Percentiles rank a stretch among this genome's conserved stretches.
Conservation (phyloP, 2,888 invertebrate genomes). For the Drepana falcataria region DNA sequence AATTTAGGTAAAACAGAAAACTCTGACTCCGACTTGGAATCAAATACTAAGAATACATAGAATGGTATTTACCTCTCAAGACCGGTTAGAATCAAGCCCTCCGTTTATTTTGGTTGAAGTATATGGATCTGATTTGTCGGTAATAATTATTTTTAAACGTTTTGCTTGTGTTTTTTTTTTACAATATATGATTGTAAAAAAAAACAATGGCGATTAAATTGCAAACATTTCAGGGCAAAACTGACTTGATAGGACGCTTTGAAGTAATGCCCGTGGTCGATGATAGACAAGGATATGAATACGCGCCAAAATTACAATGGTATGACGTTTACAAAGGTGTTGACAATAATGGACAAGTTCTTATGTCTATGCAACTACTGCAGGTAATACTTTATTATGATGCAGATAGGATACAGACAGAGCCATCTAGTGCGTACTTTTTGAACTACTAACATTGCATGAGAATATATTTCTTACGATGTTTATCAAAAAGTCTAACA, state of each 20-base stretch:
- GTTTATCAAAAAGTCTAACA: background rate
- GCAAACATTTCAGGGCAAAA: conserved; percentile 31
- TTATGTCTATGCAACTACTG: conserved; percentile 69
- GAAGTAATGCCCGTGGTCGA: conserved; percentile 35
- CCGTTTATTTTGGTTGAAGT: conserved; percentile 65
- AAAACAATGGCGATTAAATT: no score
- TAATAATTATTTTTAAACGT: conserved; percentile 15
- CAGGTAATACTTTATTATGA: no score
- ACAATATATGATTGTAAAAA: background rate
- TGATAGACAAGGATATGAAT: conserved; percentile 30
- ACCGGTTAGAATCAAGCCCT: conserved; percentile 43
- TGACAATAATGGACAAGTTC: conserved; percentile 57
- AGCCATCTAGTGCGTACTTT: background rate
- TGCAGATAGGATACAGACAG: background rate
- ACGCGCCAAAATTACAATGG: conserved; percentile 70
- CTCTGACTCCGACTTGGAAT: conserved; percentile 46
- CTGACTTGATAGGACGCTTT: conserved; percentile 44
- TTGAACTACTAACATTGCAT: no score
- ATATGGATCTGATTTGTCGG: conserved; percentile 46
- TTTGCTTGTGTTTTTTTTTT: no score
- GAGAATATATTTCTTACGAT: no score
- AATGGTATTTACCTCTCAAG: conserved; percentile 32
- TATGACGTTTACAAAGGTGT: conserved; percentile 53
- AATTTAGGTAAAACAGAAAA: conserved; percentile 31
- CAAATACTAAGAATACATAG: conserved; percentile 46